A percentile compares a stretch with the other conserved stretches of the same genome.
phyloP scores from a whole-genome alignment of 2,113 vertebrate species.

The Corythaeola cristata region DNA sequence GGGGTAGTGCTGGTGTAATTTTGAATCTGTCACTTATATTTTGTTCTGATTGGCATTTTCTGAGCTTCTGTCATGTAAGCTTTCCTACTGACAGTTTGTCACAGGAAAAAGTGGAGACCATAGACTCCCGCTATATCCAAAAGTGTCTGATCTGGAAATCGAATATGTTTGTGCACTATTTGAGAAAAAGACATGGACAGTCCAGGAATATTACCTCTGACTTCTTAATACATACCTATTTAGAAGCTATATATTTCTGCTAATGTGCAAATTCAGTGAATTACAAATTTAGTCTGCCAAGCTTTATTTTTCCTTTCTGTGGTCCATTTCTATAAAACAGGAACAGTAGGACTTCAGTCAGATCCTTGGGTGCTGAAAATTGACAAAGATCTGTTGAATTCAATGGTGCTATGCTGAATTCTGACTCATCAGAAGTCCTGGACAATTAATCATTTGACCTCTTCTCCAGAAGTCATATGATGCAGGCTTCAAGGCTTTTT shows the following conservation, averaged over 20 bases:
- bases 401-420: not conserved
- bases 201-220: not conserved
- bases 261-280: not conserved
- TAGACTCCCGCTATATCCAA: not conserved
- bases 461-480: not conserved
- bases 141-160: not conserved
- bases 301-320: not conserved
- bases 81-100: constrained; percentile 23
- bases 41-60: constrained; percentile 22
- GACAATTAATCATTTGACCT: not conserved
- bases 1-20: constrained; percentile 20
- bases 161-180: not conserved
- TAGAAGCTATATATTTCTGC: not conserved
- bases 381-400: not conserved
- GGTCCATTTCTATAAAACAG: not conserved
- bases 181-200: not conserved
- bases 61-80: constrained; percentile 8
- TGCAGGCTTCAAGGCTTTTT: not conserved
- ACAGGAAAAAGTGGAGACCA: not conserved
- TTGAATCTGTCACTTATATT: constrained; percentile 53
- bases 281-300: not conserved
- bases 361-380: not conserved
- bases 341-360: not conserved
- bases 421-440: not conserved
- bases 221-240: not conserved